Evolutionary conservation across 2,113 vertebrate species (phyloP).

Genomic region (Anarhynchus alexandrinus): DNA sequence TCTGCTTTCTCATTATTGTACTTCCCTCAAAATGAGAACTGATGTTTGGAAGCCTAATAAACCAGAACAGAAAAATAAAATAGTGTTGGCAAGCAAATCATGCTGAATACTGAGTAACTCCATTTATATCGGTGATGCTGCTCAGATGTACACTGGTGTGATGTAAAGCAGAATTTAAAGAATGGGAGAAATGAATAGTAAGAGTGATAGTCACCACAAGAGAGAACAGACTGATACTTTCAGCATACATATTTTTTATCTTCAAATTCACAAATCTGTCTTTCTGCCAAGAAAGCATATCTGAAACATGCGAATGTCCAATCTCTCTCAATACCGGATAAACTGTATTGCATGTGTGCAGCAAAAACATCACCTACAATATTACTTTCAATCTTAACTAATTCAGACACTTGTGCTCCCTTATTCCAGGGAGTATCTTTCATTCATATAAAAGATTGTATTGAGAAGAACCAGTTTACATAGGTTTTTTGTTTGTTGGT

Average conservation of each 20-base stretch:
- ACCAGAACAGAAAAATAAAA: neutral
- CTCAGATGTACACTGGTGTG: neutral
- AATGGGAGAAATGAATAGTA: neutral
- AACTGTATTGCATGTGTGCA: neutral
- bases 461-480: neutral
- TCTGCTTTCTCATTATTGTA: neutral
- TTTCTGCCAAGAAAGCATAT: neutral
- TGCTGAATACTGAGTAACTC: neutral
- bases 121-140: neutral
- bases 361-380: neutral
- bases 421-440: neutral
- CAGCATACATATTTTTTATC: neutral
- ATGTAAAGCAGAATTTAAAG: neutral
- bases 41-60: neutral
- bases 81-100: neutral
- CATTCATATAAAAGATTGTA: neutral
- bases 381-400: neutral
- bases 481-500: neutral
- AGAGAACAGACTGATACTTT: neutral
- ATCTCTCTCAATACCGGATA: neutral
- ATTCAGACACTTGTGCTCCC: neutral
- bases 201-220: neutral
- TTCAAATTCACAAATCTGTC: neutral
- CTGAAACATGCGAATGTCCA: neutral
- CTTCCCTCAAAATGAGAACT: neutral